These are phyloP conservation scores for Bovichtus diacanthus DNA, from an alignment of 2,797 vertebrate genomes.

Conservation along the genomic window DNA sequence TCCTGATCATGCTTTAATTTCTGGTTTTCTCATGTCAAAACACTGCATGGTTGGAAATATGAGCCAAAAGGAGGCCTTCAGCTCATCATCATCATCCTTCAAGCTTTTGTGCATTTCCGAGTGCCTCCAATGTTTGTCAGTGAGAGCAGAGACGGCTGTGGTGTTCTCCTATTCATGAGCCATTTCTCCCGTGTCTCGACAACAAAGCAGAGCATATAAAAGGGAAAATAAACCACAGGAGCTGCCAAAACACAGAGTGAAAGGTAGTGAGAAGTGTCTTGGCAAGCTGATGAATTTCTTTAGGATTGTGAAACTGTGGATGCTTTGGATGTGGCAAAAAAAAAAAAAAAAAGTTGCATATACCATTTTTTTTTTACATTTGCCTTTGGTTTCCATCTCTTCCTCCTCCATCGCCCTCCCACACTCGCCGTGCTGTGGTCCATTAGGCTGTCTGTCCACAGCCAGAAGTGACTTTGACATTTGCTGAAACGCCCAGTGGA, in stretches of 20 bases:
- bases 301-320: slow-evolving; percentile 42
- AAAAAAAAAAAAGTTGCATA: slow-evolving; percentile 24
- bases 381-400: slow-evolving; percentile 43
- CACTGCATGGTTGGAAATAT: slow-evolving; percentile 49
- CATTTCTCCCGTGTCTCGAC: slow-evolving; percentile 63
- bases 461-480: slow-evolving; percentile 82
- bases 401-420: slow-evolving; percentile 56
- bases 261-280: slow-evolving; percentile 62
- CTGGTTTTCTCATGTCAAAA: slow-evolving; percentile 69
- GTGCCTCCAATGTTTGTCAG: slow-evolving; percentile 66
- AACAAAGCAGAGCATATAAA: slow-evolving; percentile 70
- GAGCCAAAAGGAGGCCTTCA: slow-evolving; percentile 63
- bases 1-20: slow-evolving; percentile 71
- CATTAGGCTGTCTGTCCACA: slow-evolving; percentile 80
- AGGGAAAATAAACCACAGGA: slow-evolving; percentile 63
- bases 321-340: slow-evolving; percentile 34
- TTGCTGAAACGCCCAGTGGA: slow-evolving; percentile 82
- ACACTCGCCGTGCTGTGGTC: slow-evolving; percentile 70
- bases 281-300: slow-evolving; percentile 63
- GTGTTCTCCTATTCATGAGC: slow-evolving; percentile 70
- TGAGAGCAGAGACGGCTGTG: slow-evolving; percentile 61
- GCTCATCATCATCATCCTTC: slow-evolving; percentile 71
- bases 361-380: slow-evolving; percentile 55
- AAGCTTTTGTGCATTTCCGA: slow-evolving; percentile 72
- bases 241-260: slow-evolving; percentile 67